Conservation (phyloP, 2,888 invertebrate species). For the Seira musarum region DNA sequence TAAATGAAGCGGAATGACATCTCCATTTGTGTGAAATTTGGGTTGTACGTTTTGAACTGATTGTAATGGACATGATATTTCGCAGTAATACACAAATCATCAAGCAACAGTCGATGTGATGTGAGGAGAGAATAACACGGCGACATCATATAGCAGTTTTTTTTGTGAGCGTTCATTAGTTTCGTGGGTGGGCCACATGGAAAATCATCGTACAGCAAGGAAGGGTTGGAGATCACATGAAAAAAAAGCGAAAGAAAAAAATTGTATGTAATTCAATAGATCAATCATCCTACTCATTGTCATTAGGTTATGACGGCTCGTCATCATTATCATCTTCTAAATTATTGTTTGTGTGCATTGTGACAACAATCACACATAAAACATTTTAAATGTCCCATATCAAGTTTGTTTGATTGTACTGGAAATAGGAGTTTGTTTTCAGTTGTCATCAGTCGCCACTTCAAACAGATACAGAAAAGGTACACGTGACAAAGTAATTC, state of each 20-base stretch:
- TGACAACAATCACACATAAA: too few relatives aligned
- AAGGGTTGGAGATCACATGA: constrained; percentile 32
- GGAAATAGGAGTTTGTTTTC: too few relatives aligned
- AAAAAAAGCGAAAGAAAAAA: constrained; percentile 19
- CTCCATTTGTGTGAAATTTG: constrained; percentile 96
- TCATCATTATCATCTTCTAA: too few relatives aligned
- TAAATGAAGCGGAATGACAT: constrained; percentile 98
- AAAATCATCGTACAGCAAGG: background rate
- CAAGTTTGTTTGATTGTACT: too few relatives aligned
- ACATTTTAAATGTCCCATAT: too few relatives aligned
- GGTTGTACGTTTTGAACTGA: constrained; percentile 97
- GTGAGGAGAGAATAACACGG: too few relatives aligned
- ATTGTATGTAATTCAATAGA: constrained; percentile 10
- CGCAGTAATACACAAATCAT: background rate
- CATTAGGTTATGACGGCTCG: too few relatives aligned
- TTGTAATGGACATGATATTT: constrained; percentile 69
- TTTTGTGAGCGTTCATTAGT: constrained; percentile 43
- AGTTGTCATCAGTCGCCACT: background rate
- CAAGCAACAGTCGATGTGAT: constrained; percentile 1
- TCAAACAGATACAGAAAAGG: background rate
- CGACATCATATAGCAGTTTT: too few relatives aligned
- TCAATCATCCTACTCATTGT: constrained; percentile 16
- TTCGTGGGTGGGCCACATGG: constrained; percentile 50
- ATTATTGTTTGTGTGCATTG: too few relatives aligned
- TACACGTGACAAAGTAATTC: constrained; percentile 39